Evolutionary conservation across 2,113 vertebrate species (phyloP).

Genomic region (Ciconia stormi): DNA sequence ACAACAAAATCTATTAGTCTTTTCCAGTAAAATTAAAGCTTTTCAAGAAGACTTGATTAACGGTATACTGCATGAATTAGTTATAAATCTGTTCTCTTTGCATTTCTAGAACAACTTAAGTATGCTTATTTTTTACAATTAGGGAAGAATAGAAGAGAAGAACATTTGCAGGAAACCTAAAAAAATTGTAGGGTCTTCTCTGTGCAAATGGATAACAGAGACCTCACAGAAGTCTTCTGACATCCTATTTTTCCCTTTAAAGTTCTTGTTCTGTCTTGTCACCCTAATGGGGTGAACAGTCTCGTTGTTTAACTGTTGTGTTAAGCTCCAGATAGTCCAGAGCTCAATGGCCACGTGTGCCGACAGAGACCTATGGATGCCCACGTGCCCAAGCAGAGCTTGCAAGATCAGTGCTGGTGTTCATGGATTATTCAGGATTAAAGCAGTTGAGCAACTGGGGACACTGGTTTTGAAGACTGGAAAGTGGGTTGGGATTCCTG

Average conservation of each 20-base stretch:
- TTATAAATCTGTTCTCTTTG: neutral
- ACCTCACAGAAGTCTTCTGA: neutral
- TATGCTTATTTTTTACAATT: neutral
- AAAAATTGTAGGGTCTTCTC: neutral
- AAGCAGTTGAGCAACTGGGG: neutral
- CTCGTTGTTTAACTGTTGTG: fast-evolving
- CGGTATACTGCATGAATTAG: neutral
- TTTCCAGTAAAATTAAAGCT: neutral
- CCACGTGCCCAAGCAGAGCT: too few relatives aligned
- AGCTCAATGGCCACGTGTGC: fast-evolving
- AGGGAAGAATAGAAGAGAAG: neutral
- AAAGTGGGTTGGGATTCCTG: neutral
- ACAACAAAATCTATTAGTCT: neutral
- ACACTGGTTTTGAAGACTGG: neutral
- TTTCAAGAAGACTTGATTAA: neutral
- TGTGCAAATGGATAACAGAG: neutral
- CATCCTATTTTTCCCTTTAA: neutral
- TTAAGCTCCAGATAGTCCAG: neutral
- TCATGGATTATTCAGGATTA: neutral
- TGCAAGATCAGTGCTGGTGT: neutral
- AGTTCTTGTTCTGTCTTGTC: neutral
- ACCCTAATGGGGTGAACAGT: fast-evolving
- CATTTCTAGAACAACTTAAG: neutral
- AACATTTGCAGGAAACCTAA: neutral
- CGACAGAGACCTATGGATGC: neutral